These are phyloP conservation scores for Zosterops borbonicus DNA, from an alignment of 2,113 vertebrate species.

Conservation along the genomic window DNA sequence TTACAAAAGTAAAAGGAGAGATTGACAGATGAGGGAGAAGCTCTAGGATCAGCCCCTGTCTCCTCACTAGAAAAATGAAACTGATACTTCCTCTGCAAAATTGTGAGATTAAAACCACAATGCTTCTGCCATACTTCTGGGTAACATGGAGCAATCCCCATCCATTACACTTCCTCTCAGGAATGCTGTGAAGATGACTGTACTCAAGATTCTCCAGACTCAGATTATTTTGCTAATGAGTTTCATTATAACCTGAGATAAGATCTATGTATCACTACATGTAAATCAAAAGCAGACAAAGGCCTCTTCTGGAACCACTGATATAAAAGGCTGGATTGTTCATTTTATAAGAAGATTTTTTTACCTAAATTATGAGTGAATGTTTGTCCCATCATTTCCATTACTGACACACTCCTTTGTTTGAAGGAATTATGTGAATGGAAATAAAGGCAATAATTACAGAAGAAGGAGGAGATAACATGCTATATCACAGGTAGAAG, in stretches of 20 bases:
- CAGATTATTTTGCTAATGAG: not conserved
- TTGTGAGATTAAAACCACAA: not conserved
- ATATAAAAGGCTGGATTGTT: not conserved
- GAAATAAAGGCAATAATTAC: not conserved
- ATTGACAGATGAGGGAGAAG: not conserved
- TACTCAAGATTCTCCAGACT: not conserved
- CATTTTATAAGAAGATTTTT: not conserved
- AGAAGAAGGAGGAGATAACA: not conserved
- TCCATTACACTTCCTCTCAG: not conserved
- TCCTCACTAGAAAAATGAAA: not conserved
- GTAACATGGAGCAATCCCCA: not conserved
- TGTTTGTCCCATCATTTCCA: not conserved
- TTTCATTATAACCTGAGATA: constrained; percentile 8
- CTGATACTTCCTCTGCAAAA: not conserved
- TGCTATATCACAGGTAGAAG: not conserved
- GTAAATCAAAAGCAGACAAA: not conserved
- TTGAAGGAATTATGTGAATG: not conserved
- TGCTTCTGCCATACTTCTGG: not conserved
- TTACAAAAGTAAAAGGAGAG: not conserved
- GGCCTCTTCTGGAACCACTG: not conserved
- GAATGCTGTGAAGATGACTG: not conserved
- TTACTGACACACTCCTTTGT: not conserved
- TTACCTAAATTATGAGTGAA: not conserved
- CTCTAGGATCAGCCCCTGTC: not conserved
- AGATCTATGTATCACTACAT: not conserved